A percentile compares a stretch with the other conserved stretches of the same genome.
These are phyloP conservation scores for Junonia oenone DNA, from an alignment of 2,888 invertebrate genomes.

Conservation along the genomic window DNA sequence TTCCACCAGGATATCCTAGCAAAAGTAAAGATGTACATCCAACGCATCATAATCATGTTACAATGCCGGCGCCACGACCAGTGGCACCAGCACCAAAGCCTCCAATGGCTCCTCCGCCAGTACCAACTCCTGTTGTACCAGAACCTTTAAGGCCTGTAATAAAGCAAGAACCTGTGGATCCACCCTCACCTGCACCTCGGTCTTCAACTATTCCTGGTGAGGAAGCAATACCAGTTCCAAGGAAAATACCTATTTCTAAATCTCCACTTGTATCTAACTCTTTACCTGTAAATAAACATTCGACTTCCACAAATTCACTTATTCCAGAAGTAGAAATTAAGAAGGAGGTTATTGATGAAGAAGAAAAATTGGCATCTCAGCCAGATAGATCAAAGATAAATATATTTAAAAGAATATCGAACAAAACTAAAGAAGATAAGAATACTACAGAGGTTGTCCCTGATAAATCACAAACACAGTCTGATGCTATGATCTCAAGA, in stretches of 20 bases:
- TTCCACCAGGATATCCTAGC: conserved; percentile 60
- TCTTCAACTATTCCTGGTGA: conserved; percentile 44
- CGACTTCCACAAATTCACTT: conserved; percentile 48
- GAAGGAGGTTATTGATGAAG: conserved; percentile 73
- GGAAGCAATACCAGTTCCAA: conserved; percentile 70
- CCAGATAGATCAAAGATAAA: conserved; percentile 92
- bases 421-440: conserved; percentile 84
- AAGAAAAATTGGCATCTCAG: conserved; percentile 85
- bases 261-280: conserved; percentile 67
- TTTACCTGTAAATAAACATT: conserved; percentile 52
- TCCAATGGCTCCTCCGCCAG: conserved; percentile 42
- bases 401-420: conserved; percentile 92
- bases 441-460: conserved; percentile 58
- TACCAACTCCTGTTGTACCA: conserved; percentile 32
- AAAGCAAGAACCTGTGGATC: conserved; percentile 62
- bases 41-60: conserved; percentile 65
- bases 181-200: conserved; percentile 36
- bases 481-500: conserved; percentile 68
- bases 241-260: conserved; percentile 71
- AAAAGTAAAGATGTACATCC: conserved; percentile 66
- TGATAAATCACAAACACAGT: conserved; percentile 51
- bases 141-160: conserved; percentile 54
- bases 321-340: conserved; percentile 66
- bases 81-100: conserved; percentile 41
- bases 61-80: conserved; percentile 57